Evolutionary conservation across 1,140 invertebrate genomes (phyloP).

Genomic region (Arion vulgaris): DNA sequence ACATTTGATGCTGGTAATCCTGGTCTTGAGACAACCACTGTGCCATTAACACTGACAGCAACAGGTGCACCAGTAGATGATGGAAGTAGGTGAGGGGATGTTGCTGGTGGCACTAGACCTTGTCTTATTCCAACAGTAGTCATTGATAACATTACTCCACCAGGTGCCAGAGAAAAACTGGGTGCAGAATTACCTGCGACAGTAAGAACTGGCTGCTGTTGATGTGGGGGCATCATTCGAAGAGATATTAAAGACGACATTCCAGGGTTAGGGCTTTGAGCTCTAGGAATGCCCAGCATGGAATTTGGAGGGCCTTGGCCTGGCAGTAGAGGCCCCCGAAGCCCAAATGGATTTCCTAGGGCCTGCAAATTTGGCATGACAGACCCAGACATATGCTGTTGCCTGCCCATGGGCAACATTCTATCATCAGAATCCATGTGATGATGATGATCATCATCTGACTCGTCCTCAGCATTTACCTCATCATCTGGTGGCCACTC

Average conservation of each 20-base stretch:
- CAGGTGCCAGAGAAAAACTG: conserved; percentile 24
- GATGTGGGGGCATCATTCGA: conserved; percentile 8
- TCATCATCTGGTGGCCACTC: conserved; percentile 43
- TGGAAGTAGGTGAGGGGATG: conserved; percentile 16
- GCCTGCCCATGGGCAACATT: neutral
- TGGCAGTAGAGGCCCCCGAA: neutral
- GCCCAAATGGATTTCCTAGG: conserved; percentile 7
- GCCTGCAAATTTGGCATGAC: neutral
- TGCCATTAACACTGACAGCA: conserved; percentile 25
- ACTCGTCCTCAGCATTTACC: conserved; percentile 40
- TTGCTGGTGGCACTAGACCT: conserved; percentile 12
- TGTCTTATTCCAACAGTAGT: conserved; percentile 41
- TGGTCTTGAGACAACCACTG: conserved; percentile 20
- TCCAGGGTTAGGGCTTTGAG: neutral
- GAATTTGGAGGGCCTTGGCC: neutral
- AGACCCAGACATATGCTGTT: conserved; percentile 1
- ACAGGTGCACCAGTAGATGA: conserved; percentile 19
- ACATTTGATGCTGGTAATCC: neutral
- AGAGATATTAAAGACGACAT: conserved; percentile 11
- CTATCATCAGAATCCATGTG: conserved; percentile 37
- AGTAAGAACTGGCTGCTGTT: conserved; percentile 19
- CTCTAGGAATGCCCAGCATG: neutral
- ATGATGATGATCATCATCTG: conserved; percentile 18
- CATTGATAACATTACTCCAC: conserved; percentile 37
- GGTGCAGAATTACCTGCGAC: conserved; percentile 4